A percentile compares a stretch with the other conserved stretches of the same genome.
Evolutionary conservation across 2,113 vertebrate species (phyloP).

Genomic region (Microtus richardsoni): DNA sequence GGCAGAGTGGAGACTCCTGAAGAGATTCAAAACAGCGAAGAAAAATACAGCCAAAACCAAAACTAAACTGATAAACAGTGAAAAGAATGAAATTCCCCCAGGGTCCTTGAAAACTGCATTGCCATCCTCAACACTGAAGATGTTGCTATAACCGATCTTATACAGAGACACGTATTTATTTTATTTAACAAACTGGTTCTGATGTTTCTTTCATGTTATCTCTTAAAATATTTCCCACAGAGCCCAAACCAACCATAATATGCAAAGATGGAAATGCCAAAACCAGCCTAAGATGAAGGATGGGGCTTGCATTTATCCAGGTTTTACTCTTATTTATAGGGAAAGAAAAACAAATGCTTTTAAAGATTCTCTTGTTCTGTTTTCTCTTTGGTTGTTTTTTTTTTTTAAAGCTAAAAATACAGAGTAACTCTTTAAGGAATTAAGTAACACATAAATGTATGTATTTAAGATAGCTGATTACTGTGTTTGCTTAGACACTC

Average conservation of each 20-base stretch:
- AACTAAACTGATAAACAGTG: neutral
- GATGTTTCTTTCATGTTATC: neutral
- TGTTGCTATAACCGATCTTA: neutral
- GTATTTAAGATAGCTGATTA: conserved; percentile 26
- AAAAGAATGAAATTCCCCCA: neutral
- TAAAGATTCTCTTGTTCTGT: neutral
- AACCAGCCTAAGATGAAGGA: neutral
- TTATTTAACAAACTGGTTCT: conserved; percentile 6
- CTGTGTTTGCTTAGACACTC: neutral
- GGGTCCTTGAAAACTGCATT: neutral
- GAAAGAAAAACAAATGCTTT: neutral
- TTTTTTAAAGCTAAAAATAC: neutral
- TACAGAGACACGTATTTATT: neutral
- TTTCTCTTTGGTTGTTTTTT: neutral
- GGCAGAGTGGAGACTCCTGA: neutral
- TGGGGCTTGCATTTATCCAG: neutral
- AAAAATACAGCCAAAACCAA: neutral
- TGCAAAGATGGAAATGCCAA: neutral
- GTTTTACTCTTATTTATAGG: conserved; percentile 38
- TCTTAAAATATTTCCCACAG: conserved; percentile 30
- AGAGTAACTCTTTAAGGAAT: neutral
- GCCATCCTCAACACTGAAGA: neutral
- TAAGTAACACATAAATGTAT: neutral
- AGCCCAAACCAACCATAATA: conserved; percentile 6
- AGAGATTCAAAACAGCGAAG: neutral